Evolutionary conservation across 2,797 vertebrate genomes (phyloP).

Genomic region (Amphiprion clarkii): DNA sequence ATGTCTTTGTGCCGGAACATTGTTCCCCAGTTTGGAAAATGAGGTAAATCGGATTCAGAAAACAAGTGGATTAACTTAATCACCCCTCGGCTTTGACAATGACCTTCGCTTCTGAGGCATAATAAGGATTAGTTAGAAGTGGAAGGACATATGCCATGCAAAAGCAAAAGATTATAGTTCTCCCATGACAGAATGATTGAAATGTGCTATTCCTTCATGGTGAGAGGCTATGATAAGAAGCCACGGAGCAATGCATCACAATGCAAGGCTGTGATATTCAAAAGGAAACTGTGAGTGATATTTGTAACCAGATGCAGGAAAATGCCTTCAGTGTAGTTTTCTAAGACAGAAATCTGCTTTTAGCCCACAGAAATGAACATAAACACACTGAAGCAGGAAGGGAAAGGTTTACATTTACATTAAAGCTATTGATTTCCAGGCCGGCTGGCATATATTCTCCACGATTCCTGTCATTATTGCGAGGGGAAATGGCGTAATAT

Average conservation of each 20-base stretch:
- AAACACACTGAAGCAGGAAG: conserved; percentile 50
- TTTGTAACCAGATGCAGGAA: conserved; percentile 26
- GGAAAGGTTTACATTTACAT: conserved; percentile 67
- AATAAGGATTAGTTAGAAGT: conserved; percentile 84
- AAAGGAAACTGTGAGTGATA: conserved; percentile 36
- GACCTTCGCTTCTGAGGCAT: conserved; percentile 84
- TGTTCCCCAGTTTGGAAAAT: conserved; percentile 81
- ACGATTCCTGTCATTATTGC: conserved; percentile 60
- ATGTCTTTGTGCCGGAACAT: conserved; percentile 83
- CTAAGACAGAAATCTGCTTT: conserved; percentile 40
- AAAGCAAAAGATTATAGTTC: conserved; percentile 81
- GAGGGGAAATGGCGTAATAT: conserved; percentile 61
- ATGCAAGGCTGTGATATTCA: conserved; percentile 48
- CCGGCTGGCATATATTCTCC: conserved; percentile 57
- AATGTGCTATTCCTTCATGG: conserved; percentile 75
- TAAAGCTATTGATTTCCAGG: conserved; percentile 69
- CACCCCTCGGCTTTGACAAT: conserved; percentile 85
- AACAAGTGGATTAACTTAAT: conserved; percentile 88
- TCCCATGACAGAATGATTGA: conserved; percentile 81
- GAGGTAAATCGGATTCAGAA: conserved; percentile 85
- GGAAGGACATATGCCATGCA: conserved; percentile 85
- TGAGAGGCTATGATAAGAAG: conserved; percentile 72
- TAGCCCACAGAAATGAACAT: conserved; percentile 42
- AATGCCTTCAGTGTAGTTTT: conserved; percentile 24
- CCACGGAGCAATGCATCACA: conserved; percentile 52